A percentile compares a stretch with the other conserved stretches of the same genome.
Evolutionary conservation across 1,140 invertebrate species (phyloP).

Genomic region (Penaeus indicus): DNA sequence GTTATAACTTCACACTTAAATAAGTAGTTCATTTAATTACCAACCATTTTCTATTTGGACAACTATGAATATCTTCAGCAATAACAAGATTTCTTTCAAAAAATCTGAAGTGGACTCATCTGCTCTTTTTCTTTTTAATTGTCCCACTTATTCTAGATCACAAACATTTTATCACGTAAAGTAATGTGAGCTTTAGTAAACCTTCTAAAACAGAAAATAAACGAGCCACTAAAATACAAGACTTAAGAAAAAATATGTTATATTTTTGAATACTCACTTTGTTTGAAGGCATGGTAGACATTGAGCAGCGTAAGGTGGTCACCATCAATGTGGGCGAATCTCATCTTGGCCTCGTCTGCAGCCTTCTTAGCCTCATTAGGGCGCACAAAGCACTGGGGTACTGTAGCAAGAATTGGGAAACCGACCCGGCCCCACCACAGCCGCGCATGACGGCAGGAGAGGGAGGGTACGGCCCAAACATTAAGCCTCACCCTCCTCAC

Average conservation of each 20-base stretch:
- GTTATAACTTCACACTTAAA: no score
- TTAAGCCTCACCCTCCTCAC: conserved; percentile 64
- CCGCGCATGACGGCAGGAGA: conserved; percentile 57
- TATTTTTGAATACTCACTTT: conserved; percentile 83
- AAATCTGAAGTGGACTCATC: no score
- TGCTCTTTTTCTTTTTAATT: no score
- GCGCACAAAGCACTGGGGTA: conserved; percentile 99
- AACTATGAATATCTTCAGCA: no score
- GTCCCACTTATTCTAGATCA: no score
- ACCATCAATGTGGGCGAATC: conserved; percentile 99
- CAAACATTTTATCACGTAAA: no score
- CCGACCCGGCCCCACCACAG: conserved; percentile 65
- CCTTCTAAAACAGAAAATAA: background rate
- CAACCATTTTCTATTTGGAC: no score
- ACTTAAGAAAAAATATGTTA: background rate
- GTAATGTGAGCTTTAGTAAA: no score
- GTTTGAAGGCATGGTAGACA: conserved; percentile 98
- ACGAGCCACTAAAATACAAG: background rate
- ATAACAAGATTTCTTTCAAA: no score
- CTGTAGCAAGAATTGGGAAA: conserved; percentile 73
- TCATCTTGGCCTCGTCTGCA: conserved; percentile 98
- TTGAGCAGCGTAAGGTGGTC: conserved; percentile 96
- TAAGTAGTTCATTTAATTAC: no score
- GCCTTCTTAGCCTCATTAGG: conserved; percentile 99
- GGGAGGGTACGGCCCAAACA: conserved; percentile 66